phyloP scores from a whole-genome alignment of 2,888 invertebrate species.

The Sthenelais limicola region DNA sequence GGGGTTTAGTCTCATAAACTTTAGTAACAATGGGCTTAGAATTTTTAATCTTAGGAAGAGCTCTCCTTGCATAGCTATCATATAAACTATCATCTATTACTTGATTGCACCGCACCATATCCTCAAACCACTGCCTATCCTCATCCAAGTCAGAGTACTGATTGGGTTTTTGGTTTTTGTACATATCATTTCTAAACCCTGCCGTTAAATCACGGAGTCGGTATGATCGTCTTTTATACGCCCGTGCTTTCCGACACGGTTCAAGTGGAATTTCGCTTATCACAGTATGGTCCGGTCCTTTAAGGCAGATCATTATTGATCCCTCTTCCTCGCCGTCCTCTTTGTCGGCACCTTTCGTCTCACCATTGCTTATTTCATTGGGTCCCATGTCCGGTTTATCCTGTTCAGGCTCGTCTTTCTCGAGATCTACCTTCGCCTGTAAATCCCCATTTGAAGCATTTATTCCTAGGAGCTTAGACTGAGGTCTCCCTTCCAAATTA shows the following conservation, averaged over 20 bases:
- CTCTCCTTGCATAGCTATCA: conserved; percentile 18
- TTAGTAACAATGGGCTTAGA: background rate
- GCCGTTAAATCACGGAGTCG: conserved; percentile 3
- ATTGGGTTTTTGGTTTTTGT: background rate
- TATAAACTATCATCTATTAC: conserved; percentile 11
- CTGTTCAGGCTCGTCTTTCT: background rate
- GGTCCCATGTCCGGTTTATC: background rate
- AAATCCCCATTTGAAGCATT: no score
- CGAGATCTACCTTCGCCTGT: no score
- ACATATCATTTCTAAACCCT: conserved; percentile 4
- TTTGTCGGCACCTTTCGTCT: no score
- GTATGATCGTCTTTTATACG: background rate
- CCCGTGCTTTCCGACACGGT: background rate
- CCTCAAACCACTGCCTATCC: conserved; percentile 27
- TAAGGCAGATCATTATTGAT: no score
- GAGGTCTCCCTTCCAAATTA: no score
- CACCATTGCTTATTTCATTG: no score
- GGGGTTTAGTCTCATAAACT: background rate
- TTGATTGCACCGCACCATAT: background rate
- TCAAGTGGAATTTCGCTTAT: background rate
- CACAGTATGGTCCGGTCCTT: no score
- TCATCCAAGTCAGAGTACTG: background rate
- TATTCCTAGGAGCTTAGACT: no score
- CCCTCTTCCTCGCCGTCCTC: no score
- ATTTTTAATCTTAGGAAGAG: conserved; percentile 4